These are phyloP conservation scores for Arion vulgaris DNA, from an alignment of 1,140 invertebrate species.

Conservation along the genomic window DNA sequence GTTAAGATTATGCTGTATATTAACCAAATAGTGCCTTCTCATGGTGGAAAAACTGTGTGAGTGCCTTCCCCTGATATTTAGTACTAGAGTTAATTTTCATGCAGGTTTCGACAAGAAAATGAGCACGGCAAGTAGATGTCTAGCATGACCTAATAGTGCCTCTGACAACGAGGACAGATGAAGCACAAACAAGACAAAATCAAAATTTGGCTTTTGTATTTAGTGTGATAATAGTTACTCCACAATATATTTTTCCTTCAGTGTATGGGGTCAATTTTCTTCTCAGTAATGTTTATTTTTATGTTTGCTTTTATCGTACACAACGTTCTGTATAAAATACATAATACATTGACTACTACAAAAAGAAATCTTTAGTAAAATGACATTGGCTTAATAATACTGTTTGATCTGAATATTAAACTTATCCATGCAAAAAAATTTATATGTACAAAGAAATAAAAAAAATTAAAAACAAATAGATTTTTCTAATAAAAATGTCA, in stretches of 20 bases:
- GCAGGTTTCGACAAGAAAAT: neutral
- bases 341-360: too few species aligned
- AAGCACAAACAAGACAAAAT: neutral
- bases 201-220: neutral
- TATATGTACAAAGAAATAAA: too few species aligned
- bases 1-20: constrained; percentile 4
- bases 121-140: neutral
- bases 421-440: too few species aligned
- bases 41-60: neutral
- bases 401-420: too few species aligned
- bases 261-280: neutral
- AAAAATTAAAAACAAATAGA: too few species aligned
- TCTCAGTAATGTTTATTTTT: neutral
- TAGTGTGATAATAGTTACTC: neutral
- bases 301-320: neutral
- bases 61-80: constrained; percentile 1
- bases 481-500: too few species aligned
- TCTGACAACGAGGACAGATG: neutral
- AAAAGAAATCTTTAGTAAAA: too few species aligned
- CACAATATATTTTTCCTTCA: neutral
- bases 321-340: too few species aligned
- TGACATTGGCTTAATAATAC: too few species aligned
- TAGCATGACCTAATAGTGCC: neutral
- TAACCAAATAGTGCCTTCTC: constrained; percentile 6
- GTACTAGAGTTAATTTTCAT: neutral